Evolutionary conservation across 2,888 invertebrate species (phyloP).

Genomic region (Stenoptilia bipunctidactyla): DNA sequence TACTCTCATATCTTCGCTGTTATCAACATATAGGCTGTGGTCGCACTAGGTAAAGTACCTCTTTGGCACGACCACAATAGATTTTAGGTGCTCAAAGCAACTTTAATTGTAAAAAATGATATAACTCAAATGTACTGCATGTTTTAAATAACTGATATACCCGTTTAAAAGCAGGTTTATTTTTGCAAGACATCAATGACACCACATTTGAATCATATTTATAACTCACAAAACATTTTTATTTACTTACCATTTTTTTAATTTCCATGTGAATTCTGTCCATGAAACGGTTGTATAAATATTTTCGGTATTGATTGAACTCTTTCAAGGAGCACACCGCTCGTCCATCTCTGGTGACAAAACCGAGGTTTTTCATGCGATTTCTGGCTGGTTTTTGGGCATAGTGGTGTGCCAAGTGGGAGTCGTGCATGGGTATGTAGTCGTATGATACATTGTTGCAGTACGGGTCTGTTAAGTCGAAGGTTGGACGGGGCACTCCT

Average conservation of each 20-base stretch:
- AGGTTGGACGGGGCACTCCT: conserved; percentile 35
- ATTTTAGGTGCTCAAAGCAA: too few relatives aligned
- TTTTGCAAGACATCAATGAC: too few relatives aligned
- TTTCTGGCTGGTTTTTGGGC: conserved; percentile 41
- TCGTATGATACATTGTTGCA: conserved; percentile 59
- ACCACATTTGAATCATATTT: too few relatives aligned
- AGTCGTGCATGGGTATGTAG: conserved; percentile 72
- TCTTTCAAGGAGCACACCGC: conserved; percentile 75
- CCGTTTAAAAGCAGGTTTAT: too few relatives aligned
- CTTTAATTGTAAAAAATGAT: too few relatives aligned
- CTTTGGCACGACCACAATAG: too few relatives aligned
- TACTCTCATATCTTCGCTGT: too few relatives aligned
- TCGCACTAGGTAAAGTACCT: too few relatives aligned
- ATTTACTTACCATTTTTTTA: conserved; percentile 39
- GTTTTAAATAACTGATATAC: too few relatives aligned
- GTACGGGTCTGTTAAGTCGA: conserved; percentile 57
- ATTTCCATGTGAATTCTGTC: conserved; percentile 62
- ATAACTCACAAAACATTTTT: too few relatives aligned
- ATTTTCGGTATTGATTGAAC: conserved; percentile 75
- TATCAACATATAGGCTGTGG: too few relatives aligned
- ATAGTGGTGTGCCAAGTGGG: conserved; percentile 67
- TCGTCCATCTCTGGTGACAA: conserved; percentile 69
- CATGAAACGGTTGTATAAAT: conserved; percentile 68
- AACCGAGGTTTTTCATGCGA: conserved; percentile 63
- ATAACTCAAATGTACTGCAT: too few relatives aligned